Conservation (phyloP, 2,888 invertebrate species). For the Allophyes oxyacanthae region DNA sequence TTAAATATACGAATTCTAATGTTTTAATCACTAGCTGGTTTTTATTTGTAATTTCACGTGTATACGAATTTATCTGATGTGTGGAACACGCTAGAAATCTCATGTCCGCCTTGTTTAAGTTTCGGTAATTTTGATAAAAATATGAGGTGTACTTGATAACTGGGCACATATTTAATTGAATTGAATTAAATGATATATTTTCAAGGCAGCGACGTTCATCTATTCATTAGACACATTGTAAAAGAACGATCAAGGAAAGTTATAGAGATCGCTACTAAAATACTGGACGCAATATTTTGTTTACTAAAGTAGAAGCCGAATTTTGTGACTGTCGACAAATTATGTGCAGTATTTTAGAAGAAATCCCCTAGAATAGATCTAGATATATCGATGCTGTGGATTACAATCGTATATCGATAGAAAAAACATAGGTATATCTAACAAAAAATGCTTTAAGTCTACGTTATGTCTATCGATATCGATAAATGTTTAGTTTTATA, state of each 20-base stretch:
- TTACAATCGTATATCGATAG: constrained; percentile 29
- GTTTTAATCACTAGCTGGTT: background rate
- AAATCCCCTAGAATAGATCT: constrained; percentile 22
- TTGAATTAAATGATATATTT: constrained; percentile 9
- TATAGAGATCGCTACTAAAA: constrained; percentile 14
- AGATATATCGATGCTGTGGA: constrained; percentile 37
- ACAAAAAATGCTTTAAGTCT: constrained; percentile 35
- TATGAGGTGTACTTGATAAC: background rate
- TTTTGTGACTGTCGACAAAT: constrained; percentile 27
- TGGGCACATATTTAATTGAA: constrained; percentile 7
- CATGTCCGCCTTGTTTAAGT: constrained; percentile 7
- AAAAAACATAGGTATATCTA: constrained; percentile 7
- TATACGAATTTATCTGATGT: constrained; percentile 44
- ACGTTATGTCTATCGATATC: constrained; percentile 31
- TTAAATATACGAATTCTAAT: constrained; percentile 4
- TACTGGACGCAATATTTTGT: constrained; percentile 32
- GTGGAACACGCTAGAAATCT: constrained; percentile 14
- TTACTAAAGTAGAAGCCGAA: constrained; percentile 10
- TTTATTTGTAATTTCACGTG: constrained; percentile 27
- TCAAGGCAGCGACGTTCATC: constrained; percentile 14
- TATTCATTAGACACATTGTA: constrained; percentile 13
- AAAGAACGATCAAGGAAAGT: constrained; percentile 22
- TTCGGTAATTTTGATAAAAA: background rate
- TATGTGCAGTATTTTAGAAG: constrained; percentile 30
- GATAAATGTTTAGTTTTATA: constrained; percentile 43